A percentile compares a stretch with the other conserved stretches of the same genome.
Evolutionary conservation across 2,888 invertebrate species (phyloP).

Genomic region (Sesamia inferens): DNA sequence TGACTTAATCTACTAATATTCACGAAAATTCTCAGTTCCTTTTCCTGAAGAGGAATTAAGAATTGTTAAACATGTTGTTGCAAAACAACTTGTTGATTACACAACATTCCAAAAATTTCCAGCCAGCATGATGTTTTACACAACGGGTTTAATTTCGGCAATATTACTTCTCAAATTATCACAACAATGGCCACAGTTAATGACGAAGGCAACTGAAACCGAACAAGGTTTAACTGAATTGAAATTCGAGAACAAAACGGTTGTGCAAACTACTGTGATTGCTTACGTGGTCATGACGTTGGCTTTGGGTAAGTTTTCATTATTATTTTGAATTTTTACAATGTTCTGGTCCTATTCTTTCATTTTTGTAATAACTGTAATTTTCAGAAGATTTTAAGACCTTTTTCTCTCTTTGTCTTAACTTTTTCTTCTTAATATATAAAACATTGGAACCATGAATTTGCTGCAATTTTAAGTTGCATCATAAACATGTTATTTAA

Average conservation of each 20-base stretch:
- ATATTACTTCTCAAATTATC: constrained; percentile 67
- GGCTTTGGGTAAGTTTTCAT: constrained; percentile 65
- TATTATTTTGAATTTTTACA: neutral
- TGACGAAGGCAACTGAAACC: constrained; percentile 64
- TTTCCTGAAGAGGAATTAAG: neutral
- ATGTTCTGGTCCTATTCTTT: neutral
- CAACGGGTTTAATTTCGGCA: constrained; percentile 53
- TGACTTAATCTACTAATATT: neutral
- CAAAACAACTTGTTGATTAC: constrained; percentile 17
- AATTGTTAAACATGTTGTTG: neutral
- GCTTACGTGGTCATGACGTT: constrained; percentile 63
- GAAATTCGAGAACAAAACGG: constrained; percentile 45
- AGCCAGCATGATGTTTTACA: constrained; percentile 68
- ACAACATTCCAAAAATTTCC: constrained; percentile 46
- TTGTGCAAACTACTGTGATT: constrained; percentile 54
- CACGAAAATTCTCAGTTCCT: neutral
- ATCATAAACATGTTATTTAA: no score
- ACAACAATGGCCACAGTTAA: constrained; percentile 68
- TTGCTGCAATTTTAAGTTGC: neutral
- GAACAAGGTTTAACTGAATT: constrained; percentile 66
- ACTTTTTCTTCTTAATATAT: neutral
- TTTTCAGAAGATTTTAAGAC: neutral
- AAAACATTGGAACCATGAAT: neutral
- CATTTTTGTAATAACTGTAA: neutral
- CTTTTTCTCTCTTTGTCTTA: neutral